These are phyloP conservation scores for Saccopteryx bilineata DNA, from an alignment of 2,113 vertebrate species.

Conservation along the genomic window DNA sequence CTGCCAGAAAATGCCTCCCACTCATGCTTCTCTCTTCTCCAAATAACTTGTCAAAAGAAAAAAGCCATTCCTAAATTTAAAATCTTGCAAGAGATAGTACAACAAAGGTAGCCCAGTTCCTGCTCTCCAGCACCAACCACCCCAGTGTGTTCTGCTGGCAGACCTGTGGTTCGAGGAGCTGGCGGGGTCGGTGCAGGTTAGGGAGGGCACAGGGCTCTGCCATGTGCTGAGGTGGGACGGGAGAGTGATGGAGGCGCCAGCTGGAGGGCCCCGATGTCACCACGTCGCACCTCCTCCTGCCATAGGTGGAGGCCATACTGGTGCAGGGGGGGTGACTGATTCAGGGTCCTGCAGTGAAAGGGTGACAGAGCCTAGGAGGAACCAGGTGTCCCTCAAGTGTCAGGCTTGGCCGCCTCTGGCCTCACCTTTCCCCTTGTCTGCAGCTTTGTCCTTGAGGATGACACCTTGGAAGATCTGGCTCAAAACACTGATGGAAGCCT, in stretches of 20 bases:
- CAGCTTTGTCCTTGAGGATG: not conserved
- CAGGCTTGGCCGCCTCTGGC: fast-evolving
- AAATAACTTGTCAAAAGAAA: slow-evolving; percentile 73
- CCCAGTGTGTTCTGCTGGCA: not conserved
- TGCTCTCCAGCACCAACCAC: not conserved
- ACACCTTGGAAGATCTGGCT: not conserved
- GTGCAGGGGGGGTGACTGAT: no score
- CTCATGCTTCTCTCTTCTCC: slow-evolving; percentile 70
- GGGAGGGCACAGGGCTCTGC: not conserved
- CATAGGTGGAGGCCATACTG: not conserved
- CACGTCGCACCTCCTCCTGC: not conserved
- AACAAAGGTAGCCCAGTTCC: not conserved
- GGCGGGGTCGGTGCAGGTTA: not conserved
- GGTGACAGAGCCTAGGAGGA: not conserved
- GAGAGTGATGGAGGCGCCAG: not conserved
- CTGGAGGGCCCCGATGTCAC: fast-evolving
- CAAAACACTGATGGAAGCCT: not conserved
- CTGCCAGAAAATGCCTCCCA: slow-evolving; percentile 80
- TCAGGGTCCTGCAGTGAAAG: not conserved
- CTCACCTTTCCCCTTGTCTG: not conserved
- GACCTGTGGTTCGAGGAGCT: not conserved
- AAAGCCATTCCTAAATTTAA: slow-evolving; percentile 30
- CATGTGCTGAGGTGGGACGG: fast-evolving
- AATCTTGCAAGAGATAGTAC: slow-evolving; percentile 30
- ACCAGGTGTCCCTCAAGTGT: not conserved